Evolutionary conservation across 2,797 vertebrate genomes (phyloP), one percentile per base, ranked within the genome.

Genomic region (Agapornis canus): DNA sequence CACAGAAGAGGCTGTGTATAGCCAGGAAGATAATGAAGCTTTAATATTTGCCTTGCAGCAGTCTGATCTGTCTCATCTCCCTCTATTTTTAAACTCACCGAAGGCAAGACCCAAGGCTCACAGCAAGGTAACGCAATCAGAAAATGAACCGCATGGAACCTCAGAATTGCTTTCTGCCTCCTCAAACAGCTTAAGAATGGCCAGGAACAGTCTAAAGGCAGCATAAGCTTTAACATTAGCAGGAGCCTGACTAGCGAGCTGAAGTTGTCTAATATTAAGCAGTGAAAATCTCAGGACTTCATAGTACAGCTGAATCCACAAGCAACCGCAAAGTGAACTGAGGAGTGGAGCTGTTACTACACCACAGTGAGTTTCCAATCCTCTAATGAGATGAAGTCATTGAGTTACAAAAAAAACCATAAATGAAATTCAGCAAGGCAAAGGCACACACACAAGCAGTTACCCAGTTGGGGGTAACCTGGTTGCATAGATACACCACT

Each of bases 401-500:
- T 11, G 23, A 92, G 21, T 13, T 25, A 45, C 43, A 9, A 35
- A 43, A 43, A 43, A 32, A 56, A 61, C 51, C 42, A 15, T 11
- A 17, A 39, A 80, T 15, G 9, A 43, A 73, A 54, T 56, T 63
- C 76, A 78, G 78, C 52, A 47, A 88, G 76, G 57, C 85, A 81
- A 95, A 94, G 94, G 95, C 94, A 95, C 96, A 48, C 75, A 77
- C 49, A 84, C n/a, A 25, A 48, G 48, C 27, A 66, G 92, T 51
- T 64, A 66, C 89, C 94, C 76, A 60, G 84, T 5, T n/a, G 64
- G 1, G n/a, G 75, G 79, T 39, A 77, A 81, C 89, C 61, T 57
- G 49, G 82, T 87, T 96, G 95, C 92, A 95, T 89, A 96, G 96
- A 93, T 89, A 85, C 20, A 95, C 47, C 71, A 11, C 4, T 8